Conservation (phyloP, 2,888 invertebrate species). For the Monochamus alternatus region DNA sequence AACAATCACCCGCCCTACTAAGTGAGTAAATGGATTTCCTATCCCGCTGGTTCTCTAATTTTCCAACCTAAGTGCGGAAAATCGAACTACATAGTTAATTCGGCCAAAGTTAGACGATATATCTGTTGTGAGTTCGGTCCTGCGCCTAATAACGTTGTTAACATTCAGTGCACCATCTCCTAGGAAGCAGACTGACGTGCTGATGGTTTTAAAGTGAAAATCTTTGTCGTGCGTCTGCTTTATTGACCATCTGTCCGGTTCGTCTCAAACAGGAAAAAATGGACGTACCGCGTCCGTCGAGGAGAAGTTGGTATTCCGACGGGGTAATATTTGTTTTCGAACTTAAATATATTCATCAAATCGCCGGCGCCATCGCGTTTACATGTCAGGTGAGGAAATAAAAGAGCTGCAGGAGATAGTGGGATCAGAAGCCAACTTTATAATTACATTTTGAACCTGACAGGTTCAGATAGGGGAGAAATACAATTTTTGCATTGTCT, state of each 20-base stretch:
- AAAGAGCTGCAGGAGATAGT: conserved; percentile 2
- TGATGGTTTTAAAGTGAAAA: conserved; percentile 41
- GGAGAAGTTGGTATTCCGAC: not conserved
- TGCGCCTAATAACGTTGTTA: conserved; percentile 33
- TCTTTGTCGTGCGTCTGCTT: conserved; percentile 44
- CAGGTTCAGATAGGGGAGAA: not conserved
- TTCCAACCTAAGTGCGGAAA: no score
- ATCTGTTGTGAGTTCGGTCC: conserved; percentile 8
- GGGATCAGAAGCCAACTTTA: conserved; percentile 3
- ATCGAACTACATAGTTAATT: no score
- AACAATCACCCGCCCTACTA: no score
- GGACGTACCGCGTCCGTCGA: conserved; percentile 7
- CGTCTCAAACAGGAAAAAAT: conserved; percentile 25
- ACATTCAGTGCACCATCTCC: conserved; percentile 40
- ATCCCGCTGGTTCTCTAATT: no score
- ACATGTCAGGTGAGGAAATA: conserved; percentile 8
- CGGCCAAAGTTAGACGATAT: no score
- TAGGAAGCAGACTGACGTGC: conserved; percentile 41
- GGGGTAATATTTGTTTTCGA: not conserved
- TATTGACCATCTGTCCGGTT: conserved; percentile 42
- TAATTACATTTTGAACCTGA: conserved; percentile 4
- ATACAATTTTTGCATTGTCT: conserved; percentile 8
- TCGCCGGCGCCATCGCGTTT: not conserved
- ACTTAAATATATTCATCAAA: conserved; percentile 2
- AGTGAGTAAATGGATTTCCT: no score